These are phyloP conservation scores for Megalops atlanticus DNA, from an alignment of 2,113 vertebrate genomes.

Conservation along the genomic window DNA sequence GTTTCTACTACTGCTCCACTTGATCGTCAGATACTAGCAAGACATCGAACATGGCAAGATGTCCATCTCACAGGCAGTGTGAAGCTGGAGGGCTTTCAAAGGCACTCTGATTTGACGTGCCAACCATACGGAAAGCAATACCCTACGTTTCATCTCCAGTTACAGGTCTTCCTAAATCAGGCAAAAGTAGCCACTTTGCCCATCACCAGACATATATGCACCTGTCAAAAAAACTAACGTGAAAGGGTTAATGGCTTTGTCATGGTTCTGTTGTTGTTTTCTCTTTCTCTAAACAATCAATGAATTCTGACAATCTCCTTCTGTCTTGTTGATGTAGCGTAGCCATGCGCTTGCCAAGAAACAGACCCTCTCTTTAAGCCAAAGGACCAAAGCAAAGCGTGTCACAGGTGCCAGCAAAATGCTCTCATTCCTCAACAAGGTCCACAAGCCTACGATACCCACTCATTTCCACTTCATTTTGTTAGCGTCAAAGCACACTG, in stretches of 20 bases:
- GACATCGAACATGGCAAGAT: no score
- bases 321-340: not conserved
- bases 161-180: not conserved
- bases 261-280: not conserved
- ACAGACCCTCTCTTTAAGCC: not conserved
- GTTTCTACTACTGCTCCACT: no score
- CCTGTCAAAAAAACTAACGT: not conserved
- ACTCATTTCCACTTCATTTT: not conserved
- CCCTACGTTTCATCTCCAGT: not conserved
- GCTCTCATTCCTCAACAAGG: conserved; percentile 11
- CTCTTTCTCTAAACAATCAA: not conserved
- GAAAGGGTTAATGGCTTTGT: conserved; percentile 15
- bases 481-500: not conserved
- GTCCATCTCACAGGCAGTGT: not conserved
- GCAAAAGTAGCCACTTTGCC: not conserved
- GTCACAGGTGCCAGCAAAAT: not conserved
- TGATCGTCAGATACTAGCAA: no score
- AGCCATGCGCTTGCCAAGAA: not conserved
- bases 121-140: not conserved
- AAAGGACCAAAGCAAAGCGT: not conserved
- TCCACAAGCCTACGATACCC: not conserved
- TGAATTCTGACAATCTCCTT: conserved; percentile 7
- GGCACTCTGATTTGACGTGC: not conserved
- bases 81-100: not conserved
- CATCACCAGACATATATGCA: not conserved